phyloP scores from a whole-genome alignment of 2,888 invertebrate genomes.

The Hydroisotoma schaefferi region DNA sequence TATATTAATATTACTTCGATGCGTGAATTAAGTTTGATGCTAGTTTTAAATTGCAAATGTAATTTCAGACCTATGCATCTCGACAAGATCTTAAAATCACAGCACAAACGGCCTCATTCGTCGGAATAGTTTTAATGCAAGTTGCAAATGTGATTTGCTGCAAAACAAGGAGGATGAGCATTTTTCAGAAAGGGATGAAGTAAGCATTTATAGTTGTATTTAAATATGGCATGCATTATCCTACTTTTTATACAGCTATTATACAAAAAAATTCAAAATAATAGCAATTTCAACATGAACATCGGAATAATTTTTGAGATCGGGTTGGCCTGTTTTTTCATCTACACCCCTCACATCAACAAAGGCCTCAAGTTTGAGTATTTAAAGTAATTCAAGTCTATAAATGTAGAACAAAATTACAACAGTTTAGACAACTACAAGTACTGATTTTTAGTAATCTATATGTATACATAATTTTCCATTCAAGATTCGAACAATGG shows the following conservation, averaged over 20 bases:
- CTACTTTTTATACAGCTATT: not conserved
- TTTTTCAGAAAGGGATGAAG: slow-evolving; percentile 51
- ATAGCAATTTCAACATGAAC: slow-evolving; percentile 47
- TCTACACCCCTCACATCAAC: slow-evolving; percentile 43
- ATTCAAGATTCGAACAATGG: slow-evolving; percentile 56
- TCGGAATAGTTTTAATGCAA: slow-evolving; percentile 46
- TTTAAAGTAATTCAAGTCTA: slow-evolving; percentile 48
- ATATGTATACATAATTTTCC: no score
- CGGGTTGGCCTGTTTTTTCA: slow-evolving; percentile 37
- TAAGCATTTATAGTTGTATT: slow-evolving; percentile 17
- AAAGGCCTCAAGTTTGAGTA: slow-evolving; percentile 29
- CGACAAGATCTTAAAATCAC: slow-evolving; percentile 33
- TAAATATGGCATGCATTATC: no score
- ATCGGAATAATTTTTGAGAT: slow-evolving; percentile 42
- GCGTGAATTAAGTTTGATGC: not conserved
- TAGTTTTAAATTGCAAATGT: not conserved
- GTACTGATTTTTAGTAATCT: slow-evolving; percentile 50
- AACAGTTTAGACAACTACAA: no score
- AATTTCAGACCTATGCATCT: slow-evolving; percentile 25
- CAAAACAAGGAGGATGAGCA: slow-evolving; percentile 45
- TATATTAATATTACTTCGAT: not conserved
- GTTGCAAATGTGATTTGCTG: slow-evolving; percentile 46
- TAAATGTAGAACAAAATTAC: not conserved
- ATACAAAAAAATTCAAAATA: not conserved
- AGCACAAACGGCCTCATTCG: slow-evolving; percentile 45